Percentiles rank a stretch among this genome's conserved stretches.
These are phyloP conservation scores for Anomalospiza imberbis DNA, from an alignment of 2,797 vertebrate genomes.

Conservation along the genomic window DNA sequence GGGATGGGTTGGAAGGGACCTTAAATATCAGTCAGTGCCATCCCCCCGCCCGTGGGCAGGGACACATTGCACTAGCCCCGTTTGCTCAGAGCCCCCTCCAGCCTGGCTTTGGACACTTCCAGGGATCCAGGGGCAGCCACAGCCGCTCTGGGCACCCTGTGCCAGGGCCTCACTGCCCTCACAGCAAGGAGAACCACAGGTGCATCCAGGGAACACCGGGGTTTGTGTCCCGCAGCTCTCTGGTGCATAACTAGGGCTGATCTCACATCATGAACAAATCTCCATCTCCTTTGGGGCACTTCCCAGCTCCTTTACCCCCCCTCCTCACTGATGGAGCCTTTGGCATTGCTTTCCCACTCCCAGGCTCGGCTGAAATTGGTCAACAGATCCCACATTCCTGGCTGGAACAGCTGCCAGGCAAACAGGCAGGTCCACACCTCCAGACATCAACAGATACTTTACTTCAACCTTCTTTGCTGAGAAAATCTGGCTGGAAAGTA, in stretches of 20 bases:
- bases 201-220: too few relatives aligned
- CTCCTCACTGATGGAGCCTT: accelerated
- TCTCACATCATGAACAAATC: neutral
- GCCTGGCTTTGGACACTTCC: accelerated
- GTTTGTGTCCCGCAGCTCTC: neutral
- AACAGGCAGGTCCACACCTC: neutral
- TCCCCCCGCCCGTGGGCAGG: neutral
- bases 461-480: neutral
- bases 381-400: neutral
- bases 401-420: neutral
- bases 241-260: neutral
- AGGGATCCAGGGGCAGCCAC: neutral
- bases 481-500: neutral
- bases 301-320: accelerated
- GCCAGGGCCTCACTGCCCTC: neutral
- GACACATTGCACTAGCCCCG: neutral
- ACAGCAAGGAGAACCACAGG: accelerated
- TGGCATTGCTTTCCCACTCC: neutral
- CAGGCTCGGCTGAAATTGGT: neutral
- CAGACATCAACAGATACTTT: neutral
- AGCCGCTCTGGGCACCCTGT: neutral
- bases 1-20: neutral
- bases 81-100: neutral
- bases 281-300: neutral
- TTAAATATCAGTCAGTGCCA: neutral